Evolutionary conservation across 2,888 invertebrate species (phyloP).

Genomic region (Synergus japonicus): DNA sequence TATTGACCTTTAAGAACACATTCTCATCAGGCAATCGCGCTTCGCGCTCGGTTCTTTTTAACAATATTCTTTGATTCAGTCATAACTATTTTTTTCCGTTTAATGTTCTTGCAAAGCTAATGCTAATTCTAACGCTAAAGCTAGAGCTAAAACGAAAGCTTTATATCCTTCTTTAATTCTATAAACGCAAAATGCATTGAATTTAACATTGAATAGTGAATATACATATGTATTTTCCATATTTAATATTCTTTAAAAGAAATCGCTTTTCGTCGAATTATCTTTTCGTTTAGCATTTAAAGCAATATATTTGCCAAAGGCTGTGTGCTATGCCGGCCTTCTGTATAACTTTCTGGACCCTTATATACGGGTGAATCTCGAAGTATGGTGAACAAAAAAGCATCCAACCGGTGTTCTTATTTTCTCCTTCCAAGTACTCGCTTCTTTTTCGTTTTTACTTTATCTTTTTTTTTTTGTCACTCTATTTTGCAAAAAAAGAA

Average conservation of each 20-base stretch:
- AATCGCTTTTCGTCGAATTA: neutral
- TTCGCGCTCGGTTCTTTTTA: too few species aligned
- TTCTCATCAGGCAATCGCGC: too few species aligned
- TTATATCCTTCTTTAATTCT: too few species aligned
- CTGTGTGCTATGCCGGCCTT: too few species aligned
- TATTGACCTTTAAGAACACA: too few species aligned
- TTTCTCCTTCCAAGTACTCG: slow-evolving; percentile 26
- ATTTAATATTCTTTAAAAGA: neutral
- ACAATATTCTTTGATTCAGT: too few species aligned
- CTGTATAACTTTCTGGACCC: neutral
- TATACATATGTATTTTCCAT: neutral
- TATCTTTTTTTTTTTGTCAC: neutral
- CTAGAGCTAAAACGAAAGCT: too few species aligned
- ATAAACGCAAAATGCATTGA: too few species aligned
- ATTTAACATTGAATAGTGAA: neutral
- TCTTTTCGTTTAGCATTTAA: neutral
- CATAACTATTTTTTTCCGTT: too few species aligned
- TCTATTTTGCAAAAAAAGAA: slow-evolving; percentile 13
- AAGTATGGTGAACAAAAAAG: slow-evolving; percentile 34
- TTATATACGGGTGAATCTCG: slow-evolving; percentile 21
- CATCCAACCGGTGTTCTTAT: slow-evolving; percentile 22
- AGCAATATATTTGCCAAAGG: neutral
- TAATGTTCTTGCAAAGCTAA: too few species aligned
- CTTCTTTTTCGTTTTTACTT: slow-evolving; percentile 24
- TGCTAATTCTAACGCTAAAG: too few species aligned